These are phyloP conservation scores for Sogatella furcifera DNA, from an alignment of 1,140 invertebrate genomes.

Conservation along the genomic window DNA sequence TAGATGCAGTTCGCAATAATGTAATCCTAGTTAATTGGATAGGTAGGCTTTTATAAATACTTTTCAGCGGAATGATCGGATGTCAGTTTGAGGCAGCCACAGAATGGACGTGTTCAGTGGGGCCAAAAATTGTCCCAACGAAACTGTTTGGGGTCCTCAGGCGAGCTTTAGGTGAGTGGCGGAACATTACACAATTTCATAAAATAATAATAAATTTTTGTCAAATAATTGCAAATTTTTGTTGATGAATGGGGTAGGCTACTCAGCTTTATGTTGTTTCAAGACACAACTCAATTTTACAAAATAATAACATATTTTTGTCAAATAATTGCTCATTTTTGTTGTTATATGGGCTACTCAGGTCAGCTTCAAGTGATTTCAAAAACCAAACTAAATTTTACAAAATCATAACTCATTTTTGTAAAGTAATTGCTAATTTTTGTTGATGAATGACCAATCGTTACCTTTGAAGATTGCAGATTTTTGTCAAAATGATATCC, in stretches of 20 bases:
- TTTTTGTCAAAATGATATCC: no score
- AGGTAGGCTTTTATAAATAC: no score
- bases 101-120: constrained; percentile 2
- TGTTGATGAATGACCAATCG: no score
- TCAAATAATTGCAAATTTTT: neutral
- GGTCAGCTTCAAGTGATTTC: neutral
- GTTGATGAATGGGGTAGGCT: no score
- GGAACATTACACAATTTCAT: neutral
- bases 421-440: neutral
- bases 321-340: no score
- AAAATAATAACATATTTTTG: no score
- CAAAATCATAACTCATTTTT: neutral
- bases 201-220: neutral
- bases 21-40: no score
- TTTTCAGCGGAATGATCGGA: no score
- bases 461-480: no score
- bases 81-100: constrained; percentile 32
- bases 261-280: no score
- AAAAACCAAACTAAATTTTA: neutral
- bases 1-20: no score
- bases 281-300: no score
- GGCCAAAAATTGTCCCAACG: neutral
- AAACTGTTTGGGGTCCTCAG: neutral
- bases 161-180: neutral
- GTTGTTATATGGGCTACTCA: neutral